Conservation (phyloP, 35 echinoderm and acorn worm genomes). For the Nesometra sesokonis region DNA sequence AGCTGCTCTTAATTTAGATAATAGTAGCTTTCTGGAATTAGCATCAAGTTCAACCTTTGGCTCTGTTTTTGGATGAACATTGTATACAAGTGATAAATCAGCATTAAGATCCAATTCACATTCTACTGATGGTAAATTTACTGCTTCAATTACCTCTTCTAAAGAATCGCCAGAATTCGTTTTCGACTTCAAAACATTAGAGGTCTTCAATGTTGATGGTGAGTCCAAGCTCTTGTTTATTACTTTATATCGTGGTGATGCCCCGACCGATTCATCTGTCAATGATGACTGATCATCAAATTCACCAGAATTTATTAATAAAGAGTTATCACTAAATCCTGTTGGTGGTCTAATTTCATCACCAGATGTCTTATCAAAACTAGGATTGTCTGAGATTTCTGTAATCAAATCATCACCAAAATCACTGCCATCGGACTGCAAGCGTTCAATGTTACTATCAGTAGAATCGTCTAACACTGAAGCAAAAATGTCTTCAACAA, state of each 20-base stretch:
- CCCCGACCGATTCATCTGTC: not conserved
- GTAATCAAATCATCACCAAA: not conserved
- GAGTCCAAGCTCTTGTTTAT: not conserved
- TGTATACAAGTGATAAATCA: not conserved
- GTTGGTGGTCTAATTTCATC: constrained; percentile 50
- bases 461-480: constrained; percentile 33
- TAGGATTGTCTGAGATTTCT: not conserved
- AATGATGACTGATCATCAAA: not conserved
- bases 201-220: not conserved
- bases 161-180: not conserved
- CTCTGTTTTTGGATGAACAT: not conserved
- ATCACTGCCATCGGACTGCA: not conserved
- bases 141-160: not conserved
- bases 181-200: not conserved
- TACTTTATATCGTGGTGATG: not conserved
- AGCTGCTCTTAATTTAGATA: not conserved
- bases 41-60: not conserved
- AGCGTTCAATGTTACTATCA: not conserved
- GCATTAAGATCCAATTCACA: not conserved
- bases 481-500: constrained; percentile 55
- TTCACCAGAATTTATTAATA: not conserved
- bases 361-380: not conserved
- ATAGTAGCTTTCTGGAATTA: not conserved
- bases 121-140: not conserved
- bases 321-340: constrained; percentile 50